phyloP scores from a whole-genome alignment of 1,140 invertebrate species.

The Homarus americanus region DNA sequence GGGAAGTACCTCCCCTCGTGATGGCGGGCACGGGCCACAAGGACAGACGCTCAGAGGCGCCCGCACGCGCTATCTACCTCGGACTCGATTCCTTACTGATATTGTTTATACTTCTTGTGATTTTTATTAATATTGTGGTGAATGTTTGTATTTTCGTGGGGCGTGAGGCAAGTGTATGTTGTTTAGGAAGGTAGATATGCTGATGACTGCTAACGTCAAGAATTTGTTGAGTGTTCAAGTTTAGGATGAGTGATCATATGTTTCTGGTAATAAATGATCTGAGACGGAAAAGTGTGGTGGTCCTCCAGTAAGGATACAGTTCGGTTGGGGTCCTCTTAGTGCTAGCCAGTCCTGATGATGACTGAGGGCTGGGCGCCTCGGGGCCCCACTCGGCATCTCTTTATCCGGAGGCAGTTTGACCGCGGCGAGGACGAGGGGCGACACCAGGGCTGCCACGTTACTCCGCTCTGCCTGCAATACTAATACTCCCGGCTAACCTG shows the following conservation, averaged over 20 bases:
- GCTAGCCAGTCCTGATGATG: background rate
- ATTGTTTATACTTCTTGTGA: background rate
- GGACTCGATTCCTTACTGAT: background rate
- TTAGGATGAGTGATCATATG: too few species aligned
- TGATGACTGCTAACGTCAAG: too few species aligned
- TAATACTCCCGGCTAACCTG: too few species aligned
- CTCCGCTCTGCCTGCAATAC: background rate
- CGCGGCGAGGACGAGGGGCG: background rate
- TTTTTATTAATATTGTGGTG: background rate
- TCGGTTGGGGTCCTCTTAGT: too few species aligned
- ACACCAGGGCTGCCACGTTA: background rate
- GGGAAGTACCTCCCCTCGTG: constrained; percentile 51
- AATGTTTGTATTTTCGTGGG: background rate
- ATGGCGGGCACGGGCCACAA: constrained; percentile 60
- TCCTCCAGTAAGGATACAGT: too few species aligned
- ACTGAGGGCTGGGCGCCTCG: constrained; percentile 25
- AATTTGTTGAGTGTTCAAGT: too few species aligned
- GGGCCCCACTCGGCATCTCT: constrained; percentile 41
- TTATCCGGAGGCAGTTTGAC: constrained; percentile 59
- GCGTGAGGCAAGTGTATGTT: too few species aligned
- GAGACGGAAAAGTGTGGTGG: too few species aligned
- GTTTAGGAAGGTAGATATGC: too few species aligned
- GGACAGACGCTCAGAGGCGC: constrained; percentile 35
- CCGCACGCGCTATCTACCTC: background rate
- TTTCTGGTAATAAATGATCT: too few species aligned